Evolutionary conservation across 2,113 vertebrate species (phyloP).

Genomic region (Oreotrochilus melanogaster): DNA sequence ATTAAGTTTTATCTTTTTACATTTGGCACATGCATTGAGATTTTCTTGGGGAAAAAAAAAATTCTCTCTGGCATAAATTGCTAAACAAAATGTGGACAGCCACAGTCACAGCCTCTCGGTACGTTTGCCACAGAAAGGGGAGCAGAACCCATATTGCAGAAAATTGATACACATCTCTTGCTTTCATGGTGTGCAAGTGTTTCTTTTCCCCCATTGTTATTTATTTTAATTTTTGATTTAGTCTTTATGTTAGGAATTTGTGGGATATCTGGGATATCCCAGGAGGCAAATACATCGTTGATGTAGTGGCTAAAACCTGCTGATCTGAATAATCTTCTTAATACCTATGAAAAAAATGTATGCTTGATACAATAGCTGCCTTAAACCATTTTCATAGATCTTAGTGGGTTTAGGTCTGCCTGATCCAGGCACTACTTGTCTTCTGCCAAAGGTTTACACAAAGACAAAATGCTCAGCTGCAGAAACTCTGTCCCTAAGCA

Average conservation of each 20-base stretch:
- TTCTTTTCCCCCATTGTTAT: not conserved
- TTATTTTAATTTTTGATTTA: not conserved
- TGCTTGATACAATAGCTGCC: not conserved
- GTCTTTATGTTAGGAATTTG: not conserved
- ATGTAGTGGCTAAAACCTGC: not conserved
- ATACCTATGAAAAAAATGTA: not conserved
- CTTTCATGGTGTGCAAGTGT: not conserved
- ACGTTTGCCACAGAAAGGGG: not conserved
- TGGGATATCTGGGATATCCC: not conserved
- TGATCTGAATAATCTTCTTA: not conserved
- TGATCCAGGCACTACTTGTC: not conserved
- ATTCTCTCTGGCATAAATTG: not conserved
- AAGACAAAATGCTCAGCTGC: not conserved
- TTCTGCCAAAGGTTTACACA: not conserved
- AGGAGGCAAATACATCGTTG: not conserved
- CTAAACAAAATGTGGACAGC: not conserved
- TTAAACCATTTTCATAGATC: not conserved
- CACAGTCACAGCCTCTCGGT: not conserved
- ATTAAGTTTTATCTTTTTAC: not conserved
- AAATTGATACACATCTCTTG: not conserved
- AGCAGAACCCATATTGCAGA: not conserved
- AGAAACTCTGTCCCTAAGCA: not conserved
- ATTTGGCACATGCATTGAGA: not conserved
- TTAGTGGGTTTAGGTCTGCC: not conserved
- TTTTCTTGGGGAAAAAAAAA: fast-evolving